These are phyloP conservation scores for Proterorhinus semilunaris DNA, from an alignment of 2,113 vertebrate species.

Conservation along the genomic window DNA sequence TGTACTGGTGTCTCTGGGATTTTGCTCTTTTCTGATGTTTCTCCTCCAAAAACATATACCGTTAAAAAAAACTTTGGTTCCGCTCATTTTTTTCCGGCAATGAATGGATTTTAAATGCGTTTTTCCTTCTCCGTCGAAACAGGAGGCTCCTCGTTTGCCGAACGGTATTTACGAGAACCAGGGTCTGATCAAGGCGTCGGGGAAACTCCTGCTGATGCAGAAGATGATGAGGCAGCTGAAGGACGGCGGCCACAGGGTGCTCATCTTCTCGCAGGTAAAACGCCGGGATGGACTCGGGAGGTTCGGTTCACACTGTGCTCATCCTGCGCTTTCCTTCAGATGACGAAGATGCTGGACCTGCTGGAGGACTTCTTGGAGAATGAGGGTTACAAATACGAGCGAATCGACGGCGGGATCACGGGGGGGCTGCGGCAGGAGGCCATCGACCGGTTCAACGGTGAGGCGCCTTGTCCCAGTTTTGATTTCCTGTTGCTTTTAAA, in stretches of 20 bases:
- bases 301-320: no score
- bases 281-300: no score
- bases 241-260: conserved; percentile 92
- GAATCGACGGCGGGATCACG: conserved; percentile 95
- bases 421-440: conserved; percentile 98
- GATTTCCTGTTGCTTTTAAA: no score
- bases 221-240: conserved; percentile 97
- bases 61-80: no score
- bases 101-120: conserved; percentile 1
- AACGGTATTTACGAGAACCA: conserved; percentile 97
- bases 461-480: conserved; percentile 4
- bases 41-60: no score
- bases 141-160: conserved; percentile 98
- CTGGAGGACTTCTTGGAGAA: conserved; percentile 96
- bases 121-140: conserved; percentile 5
- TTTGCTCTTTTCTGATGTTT: no score
- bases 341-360: conserved; percentile 98
- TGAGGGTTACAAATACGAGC: conserved; percentile 96
- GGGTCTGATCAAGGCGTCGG: conserved; percentile 88
- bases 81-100: neutral
- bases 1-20: no score
- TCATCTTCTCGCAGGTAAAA: conserved; percentile 95
- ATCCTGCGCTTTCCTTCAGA: conserved; percentile 69
- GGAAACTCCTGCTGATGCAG: conserved; percentile 89
- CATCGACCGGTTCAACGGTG: conserved; percentile 98